Base-by-base conservation (phyloP, 2,113 vertebrate species). In the Triplophysa tibetana region DNA sequence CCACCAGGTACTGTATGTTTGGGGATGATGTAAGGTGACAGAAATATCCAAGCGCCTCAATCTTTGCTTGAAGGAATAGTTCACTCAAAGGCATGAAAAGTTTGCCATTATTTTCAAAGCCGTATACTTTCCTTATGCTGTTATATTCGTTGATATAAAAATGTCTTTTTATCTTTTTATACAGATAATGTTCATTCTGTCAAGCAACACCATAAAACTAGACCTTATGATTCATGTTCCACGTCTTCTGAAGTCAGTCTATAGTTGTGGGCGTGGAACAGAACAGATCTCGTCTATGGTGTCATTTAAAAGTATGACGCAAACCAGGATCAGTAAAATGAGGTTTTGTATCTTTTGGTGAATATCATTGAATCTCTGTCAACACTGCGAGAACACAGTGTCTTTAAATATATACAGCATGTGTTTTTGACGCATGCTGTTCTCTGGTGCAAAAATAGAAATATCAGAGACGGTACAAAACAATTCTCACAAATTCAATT, bases 11-110 rank as follows among this genome's bases (percentile, higher is more conserved):
- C 21, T 43, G 13, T 16, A 17, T 73, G 29, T 16, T 14, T 50
- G 72, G 23, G 24, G 58, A 75, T 63, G 58, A 63, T 75, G 72
- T 12, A 63, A 75, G 58, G 16, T 75, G 23, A 60, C 72, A 48
- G 72, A 75, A 63, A 75, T 63, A 26, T 48, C 21, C 26, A 63
- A 62, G 21, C 21, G 7, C 41, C 43, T 75, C 13, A 61, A 43
- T 43, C 21, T 24, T 54, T 17, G 4, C 50, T 16, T 5, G 4
- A 54, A 16, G 50, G 16, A 54, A 54, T 17, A 54, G 54, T 58
- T 58, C 54, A 58, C 19, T 10, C 19, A 58, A 58, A 21, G 13
- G 2, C 43, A 19, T 52, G 14, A 52, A 52, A 52, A 17, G 13
- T 54, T 14, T 5, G 14, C 4, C 16, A 54, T 54, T 54, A 54